phyloP scores from a whole-genome alignment of 2,113 vertebrate species.

The human region DNA sequence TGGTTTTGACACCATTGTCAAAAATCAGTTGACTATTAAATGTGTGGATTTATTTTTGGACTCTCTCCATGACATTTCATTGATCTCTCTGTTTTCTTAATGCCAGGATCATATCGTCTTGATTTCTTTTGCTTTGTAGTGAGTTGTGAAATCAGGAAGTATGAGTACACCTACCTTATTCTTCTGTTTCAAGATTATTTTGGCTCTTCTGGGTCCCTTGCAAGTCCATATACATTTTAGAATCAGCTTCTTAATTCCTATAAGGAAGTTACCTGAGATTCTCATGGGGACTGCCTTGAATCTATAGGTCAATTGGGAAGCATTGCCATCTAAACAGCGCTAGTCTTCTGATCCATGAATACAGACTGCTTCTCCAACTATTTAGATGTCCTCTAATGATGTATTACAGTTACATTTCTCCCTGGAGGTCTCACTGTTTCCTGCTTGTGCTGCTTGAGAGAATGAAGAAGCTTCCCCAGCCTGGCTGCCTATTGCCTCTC shows the following conservation, averaged over 20 bases:
- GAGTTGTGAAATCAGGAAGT: background rate
- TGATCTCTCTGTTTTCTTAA: background rate
- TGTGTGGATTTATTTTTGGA: background rate
- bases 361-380: background rate
- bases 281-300: too few relatives aligned
- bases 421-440: background rate
- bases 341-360: background rate
- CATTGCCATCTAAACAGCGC: background rate
- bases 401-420: background rate
- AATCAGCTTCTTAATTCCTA: background rate
- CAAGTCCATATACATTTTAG: background rate
- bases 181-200: background rate
- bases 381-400: background rate
- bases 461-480: background rate
- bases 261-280: background rate
- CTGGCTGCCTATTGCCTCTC: too few relatives aligned
- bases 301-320: background rate
- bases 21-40: background rate
- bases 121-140: background rate
- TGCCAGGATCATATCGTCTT: background rate
- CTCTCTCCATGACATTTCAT: background rate
- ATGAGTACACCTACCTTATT: background rate
- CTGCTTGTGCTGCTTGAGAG: background rate
- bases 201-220: background rate
- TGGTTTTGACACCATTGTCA: background rate